A percentile compares a stretch with the other conserved stretches of the same genome.
Evolutionary conservation across 1,140 invertebrate species (phyloP).

Genomic region (Pseudomyrmex cubaensis): DNA sequence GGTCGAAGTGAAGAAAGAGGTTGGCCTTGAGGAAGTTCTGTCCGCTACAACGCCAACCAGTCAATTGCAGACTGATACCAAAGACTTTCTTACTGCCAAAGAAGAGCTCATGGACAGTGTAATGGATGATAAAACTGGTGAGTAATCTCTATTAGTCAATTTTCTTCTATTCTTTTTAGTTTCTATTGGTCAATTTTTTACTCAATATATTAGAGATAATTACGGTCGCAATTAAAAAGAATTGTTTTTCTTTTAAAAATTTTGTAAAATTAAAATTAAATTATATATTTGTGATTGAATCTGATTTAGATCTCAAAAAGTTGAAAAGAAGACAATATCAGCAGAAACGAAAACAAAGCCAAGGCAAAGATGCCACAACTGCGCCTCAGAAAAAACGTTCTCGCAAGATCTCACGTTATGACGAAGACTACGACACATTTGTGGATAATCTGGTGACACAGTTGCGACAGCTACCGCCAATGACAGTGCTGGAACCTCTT

Average conservation of each 20-base stretch:
- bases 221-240: too few relatives aligned
- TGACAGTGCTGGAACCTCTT: slow-evolving; percentile 95
- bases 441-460: slow-evolving; percentile 95
- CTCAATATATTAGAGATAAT: too few relatives aligned
- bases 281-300: background rate
- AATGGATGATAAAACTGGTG: slow-evolving; percentile 84
- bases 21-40: slow-evolving; percentile 80
- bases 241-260: too few relatives aligned
- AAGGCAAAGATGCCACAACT: slow-evolving; percentile 86
- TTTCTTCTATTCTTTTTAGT: too few relatives aligned
- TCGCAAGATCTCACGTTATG: slow-evolving; percentile 92
- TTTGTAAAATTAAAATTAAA: slow-evolving; percentile 11
- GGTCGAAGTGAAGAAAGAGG: slow-evolving; percentile 84
- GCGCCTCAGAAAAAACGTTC: slow-evolving; percentile 91
- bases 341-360: slow-evolving; percentile 90
- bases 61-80: slow-evolving; percentile 82
- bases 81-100: slow-evolving; percentile 85
- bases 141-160: background rate
- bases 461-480: slow-evolving; percentile 92
- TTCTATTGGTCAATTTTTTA: too few relatives aligned
- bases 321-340: slow-evolving; percentile 93
- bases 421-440: slow-evolving; percentile 96
- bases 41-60: slow-evolving; percentile 75
- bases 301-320: slow-evolving; percentile 89
- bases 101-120: slow-evolving; percentile 82